These are phyloP conservation scores for Poicephalus gulielmi DNA, from an alignment of 2,113 vertebrate genomes.

Conservation along the genomic window DNA sequence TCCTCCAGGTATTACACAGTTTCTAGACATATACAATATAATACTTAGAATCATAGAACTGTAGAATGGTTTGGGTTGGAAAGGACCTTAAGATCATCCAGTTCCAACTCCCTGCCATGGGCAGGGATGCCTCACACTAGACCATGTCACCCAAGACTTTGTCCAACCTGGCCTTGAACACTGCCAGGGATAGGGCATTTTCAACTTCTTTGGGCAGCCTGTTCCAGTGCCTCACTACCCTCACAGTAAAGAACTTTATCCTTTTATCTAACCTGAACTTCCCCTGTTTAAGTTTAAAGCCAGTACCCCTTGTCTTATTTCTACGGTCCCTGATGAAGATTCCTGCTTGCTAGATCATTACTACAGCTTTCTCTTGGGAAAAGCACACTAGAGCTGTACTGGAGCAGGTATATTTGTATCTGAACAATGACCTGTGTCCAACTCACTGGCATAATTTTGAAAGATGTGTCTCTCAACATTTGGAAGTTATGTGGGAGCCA, in stretches of 20 bases:
- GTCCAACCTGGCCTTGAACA: not conserved
- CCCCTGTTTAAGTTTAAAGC: not conserved
- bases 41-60: not conserved
- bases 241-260: not conserved
- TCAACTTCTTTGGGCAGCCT: not conserved
- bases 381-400: not conserved
- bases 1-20: constrained; percentile 87
- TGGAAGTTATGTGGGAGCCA: not conserved
- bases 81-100: no score
- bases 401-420: not conserved
- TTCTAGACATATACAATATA: not conserved
- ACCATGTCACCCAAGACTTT: not conserved
- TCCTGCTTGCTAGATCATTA: not conserved
- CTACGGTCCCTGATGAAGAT: not conserved
- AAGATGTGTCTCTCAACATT: not conserved
- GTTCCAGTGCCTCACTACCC: not conserved
- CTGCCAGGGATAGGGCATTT: not conserved
- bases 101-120: no score
- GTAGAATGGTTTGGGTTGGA: not conserved
- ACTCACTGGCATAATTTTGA: not conserved
- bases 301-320: not conserved
- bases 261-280: not conserved
- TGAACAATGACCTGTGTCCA: not conserved
- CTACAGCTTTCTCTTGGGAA: not conserved
- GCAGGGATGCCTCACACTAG: not conserved